Conservation (phyloP, 2,113 vertebrate genomes). For the Sinosuthora webbiana region DNA sequence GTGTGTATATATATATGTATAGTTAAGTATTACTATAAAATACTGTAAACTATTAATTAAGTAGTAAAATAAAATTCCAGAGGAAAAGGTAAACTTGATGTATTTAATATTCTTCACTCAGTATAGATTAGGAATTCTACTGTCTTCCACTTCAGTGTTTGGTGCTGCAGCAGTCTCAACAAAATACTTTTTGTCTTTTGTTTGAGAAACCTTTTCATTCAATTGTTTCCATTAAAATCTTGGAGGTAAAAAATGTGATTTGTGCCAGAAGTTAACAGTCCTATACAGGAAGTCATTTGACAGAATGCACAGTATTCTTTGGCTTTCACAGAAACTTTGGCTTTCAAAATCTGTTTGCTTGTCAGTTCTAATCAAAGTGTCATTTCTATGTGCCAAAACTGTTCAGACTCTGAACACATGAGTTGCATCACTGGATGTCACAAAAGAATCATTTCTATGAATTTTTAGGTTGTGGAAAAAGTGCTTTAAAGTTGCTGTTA, state of each 20-base stretch:
- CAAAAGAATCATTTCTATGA: not conserved
- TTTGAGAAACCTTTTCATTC: not conserved
- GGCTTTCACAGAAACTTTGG: not conserved
- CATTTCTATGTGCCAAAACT: not conserved
- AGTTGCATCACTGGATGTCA: not conserved
- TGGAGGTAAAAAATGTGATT: not conserved
- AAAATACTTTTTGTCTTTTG: not conserved
- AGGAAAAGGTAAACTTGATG: not conserved
- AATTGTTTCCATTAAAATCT: not conserved
- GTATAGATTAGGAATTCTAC: not conserved
- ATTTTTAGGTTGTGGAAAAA: not conserved
- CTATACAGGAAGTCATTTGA: not conserved
- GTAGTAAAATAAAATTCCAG: not conserved
- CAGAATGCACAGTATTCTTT: not conserved
- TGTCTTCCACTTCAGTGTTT: not conserved
- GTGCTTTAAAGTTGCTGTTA: not conserved
- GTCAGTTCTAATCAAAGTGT: not conserved
- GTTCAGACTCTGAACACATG: not conserved
- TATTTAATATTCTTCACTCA: not conserved
- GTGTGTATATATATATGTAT: not conserved
- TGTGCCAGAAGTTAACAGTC: not conserved
- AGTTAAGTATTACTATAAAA: not conserved
- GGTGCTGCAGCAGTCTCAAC: not conserved
- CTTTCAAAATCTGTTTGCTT: not conserved
- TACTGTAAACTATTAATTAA: not conserved